Evolutionary conservation across 2,113 vertebrate species (phyloP).

Genomic region (Cisticola juncidis): DNA sequence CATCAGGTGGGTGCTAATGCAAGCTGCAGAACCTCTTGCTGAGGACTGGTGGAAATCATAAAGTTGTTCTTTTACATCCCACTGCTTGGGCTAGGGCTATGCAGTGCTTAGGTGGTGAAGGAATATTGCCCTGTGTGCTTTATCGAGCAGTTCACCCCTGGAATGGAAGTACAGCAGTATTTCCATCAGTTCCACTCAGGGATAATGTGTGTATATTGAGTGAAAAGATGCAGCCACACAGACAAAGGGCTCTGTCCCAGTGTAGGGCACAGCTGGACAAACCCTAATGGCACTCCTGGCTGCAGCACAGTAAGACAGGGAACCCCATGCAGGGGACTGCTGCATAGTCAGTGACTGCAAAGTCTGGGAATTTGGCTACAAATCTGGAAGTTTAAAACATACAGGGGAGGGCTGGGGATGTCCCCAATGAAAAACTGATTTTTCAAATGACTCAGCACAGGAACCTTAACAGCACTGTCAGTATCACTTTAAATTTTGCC

Average conservation of each 20-base stretch:
- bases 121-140: not conserved
- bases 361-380: not conserved
- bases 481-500: not conserved
- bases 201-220: rapidly evolving
- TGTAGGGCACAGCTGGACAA: not conserved
- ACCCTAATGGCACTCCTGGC: not conserved
- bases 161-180: not conserved
- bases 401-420: rapidly evolving
- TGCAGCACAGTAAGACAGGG: not conserved
- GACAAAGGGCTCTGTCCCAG: not conserved
- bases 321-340: not conserved
- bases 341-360: not conserved
- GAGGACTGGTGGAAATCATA: not conserved
- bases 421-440: not conserved
- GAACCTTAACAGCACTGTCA: not conserved
- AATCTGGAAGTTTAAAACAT: not conserved
- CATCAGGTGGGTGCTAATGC: not conserved
- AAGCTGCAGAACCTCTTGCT: not conserved
- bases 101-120: not conserved
- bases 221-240: rapidly evolving
- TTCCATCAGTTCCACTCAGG: not conserved
- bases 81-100: not conserved
- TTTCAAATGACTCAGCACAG: not conserved
- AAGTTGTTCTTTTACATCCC: not conserved
- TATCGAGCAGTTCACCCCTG: not conserved